These are phyloP conservation scores for Eudemis profundana DNA, from an alignment of 2,888 invertebrate species.

Conservation along the genomic window DNA sequence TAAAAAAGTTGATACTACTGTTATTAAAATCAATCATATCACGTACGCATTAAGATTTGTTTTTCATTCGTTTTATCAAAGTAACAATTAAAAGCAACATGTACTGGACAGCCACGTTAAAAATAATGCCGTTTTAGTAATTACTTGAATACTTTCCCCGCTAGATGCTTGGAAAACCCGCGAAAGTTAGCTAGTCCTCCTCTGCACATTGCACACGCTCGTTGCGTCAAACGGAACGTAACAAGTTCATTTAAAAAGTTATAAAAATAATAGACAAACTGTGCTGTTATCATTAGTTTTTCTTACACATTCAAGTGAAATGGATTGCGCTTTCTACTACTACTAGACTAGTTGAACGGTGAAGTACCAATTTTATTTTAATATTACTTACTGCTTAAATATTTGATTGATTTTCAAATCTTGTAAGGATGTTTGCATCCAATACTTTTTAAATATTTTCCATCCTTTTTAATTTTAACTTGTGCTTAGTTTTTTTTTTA, in stretches of 20 bases:
- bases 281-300: constrained; percentile 11
- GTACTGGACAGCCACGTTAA: constrained; percentile 46
- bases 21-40: constrained; percentile 24
- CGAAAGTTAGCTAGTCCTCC: constrained; percentile 45
- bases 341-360: constrained; percentile 12
- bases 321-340: constrained; percentile 16
- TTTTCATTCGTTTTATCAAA: constrained; percentile 13
- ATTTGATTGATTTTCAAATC: too few relatives aligned
- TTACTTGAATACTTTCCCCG: constrained; percentile 76
- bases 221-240: constrained; percentile 38
- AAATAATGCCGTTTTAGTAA: constrained; percentile 74
- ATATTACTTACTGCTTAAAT: too few relatives aligned
- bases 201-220: constrained; percentile 34
- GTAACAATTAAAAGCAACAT: constrained; percentile 28
- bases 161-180: constrained; percentile 71
- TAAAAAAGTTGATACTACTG: constrained; percentile 5
- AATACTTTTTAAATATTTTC: too few relatives aligned
- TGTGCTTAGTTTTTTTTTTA: too few relatives aligned
- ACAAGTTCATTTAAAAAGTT: constrained; percentile 22
- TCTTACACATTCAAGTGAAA: constrained; percentile 11
- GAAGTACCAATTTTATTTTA: neutral
- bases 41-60: constrained; percentile 22
- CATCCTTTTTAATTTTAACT: too few relatives aligned
- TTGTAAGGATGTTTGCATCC: too few relatives aligned
- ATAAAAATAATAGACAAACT: constrained; percentile 21